Evolutionary conservation across 1,140 invertebrate genomes (phyloP).

Genomic region (Euwallacea fornicatus): DNA sequence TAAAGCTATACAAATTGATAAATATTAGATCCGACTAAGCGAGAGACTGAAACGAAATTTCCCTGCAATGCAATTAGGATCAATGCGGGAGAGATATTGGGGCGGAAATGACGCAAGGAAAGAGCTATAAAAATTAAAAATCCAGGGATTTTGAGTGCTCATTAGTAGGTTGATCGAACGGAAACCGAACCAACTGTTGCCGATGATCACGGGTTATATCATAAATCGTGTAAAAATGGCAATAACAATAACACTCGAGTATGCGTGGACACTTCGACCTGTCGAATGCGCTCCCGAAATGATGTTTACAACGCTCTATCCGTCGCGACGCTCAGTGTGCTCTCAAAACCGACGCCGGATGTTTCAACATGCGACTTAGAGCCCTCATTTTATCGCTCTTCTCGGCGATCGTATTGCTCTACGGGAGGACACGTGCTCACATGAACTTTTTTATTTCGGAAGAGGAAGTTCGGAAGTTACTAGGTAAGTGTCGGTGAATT

Average conservation of each 20-base stretch:
- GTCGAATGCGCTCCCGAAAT: constrained; percentile 31
- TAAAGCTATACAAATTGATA: too few relatives aligned
- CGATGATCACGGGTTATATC: background rate
- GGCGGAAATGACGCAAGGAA: too few relatives aligned
- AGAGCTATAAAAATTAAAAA: too few relatives aligned
- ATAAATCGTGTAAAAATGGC: constrained; percentile 15
- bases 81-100: too few relatives aligned
- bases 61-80: too few relatives aligned
- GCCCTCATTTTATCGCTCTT: constrained; percentile 24
- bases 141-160: too few relatives aligned
- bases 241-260: constrained; percentile 33
- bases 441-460: constrained; percentile 77
- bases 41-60: too few relatives aligned
- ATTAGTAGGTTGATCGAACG: background rate
- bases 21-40: too few relatives aligned
- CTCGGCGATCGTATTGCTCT: constrained; percentile 11
- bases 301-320: constrained; percentile 34
- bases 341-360: constrained; percentile 26
- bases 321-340: constrained; percentile 30
- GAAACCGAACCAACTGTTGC: constrained; percentile 2
- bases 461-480: constrained; percentile 72
- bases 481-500: constrained; percentile 59
- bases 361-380: constrained; percentile 30
- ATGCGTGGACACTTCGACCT: constrained; percentile 33
- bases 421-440: constrained; percentile 55